phyloP scores from a whole-genome alignment of 2,888 invertebrate species.

The Melanotus villosus region DNA sequence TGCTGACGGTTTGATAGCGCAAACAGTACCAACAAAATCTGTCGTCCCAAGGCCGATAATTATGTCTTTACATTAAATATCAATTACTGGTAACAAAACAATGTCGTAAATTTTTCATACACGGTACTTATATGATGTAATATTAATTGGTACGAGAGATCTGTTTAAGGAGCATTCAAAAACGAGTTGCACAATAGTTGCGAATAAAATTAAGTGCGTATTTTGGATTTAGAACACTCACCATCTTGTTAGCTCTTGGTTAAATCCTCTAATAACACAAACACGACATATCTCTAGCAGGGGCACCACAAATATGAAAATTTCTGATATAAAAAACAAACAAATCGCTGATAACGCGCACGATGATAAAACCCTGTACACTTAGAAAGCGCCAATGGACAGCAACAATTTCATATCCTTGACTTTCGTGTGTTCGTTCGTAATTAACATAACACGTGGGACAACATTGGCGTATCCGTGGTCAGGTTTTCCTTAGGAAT shows the following conservation, averaged over 20 bases:
- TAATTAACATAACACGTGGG: slow-evolving; percentile 62
- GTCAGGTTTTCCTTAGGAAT: slow-evolving; percentile 37
- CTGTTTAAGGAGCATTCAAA: no score
- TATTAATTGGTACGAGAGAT: no score
- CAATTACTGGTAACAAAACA: no score
- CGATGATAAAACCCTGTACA: slow-evolving; percentile 33
- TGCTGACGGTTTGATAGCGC: no score
- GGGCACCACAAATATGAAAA: slow-evolving; percentile 26
- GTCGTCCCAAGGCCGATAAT: no score
- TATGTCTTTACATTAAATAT: no score
- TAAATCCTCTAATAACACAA: slow-evolving; percentile 18
- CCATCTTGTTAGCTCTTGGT: slow-evolving; percentile 18
- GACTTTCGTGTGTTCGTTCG: slow-evolving; percentile 60
- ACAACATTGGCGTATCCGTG: slow-evolving; percentile 53
- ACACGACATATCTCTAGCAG: slow-evolving; percentile 23
- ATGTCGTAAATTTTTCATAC: no score
- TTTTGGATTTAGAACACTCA: slow-evolving; percentile 24
- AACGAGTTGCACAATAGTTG: neutral
- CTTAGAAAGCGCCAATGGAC: slow-evolving; percentile 55
- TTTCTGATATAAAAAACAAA: slow-evolving; percentile 30
- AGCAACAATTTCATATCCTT: slow-evolving; percentile 58
- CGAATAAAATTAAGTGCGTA: slow-evolving; percentile 4
- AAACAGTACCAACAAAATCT: no score
- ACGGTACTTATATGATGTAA: no score
- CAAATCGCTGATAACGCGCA: slow-evolving; percentile 30